Percentiles rank a stretch among this genome's conserved stretches.
Evolutionary conservation across 1,140 invertebrate species (phyloP).

Genomic region (Ceratina australensis): DNA sequence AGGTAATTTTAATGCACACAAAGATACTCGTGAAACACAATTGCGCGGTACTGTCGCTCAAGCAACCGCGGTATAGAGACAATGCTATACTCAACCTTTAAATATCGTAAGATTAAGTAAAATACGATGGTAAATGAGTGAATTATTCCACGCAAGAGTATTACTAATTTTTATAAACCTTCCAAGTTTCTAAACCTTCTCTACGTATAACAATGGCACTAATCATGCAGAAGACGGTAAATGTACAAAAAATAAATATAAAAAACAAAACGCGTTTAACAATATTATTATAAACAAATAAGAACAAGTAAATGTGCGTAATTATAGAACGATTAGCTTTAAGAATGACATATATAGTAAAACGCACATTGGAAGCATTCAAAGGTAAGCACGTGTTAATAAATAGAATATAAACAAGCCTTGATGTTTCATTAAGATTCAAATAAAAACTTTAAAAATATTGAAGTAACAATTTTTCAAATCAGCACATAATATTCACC

Average conservation of each 20-base stretch:
- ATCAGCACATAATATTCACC: neutral
- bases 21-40: neutral
- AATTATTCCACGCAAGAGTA: neutral
- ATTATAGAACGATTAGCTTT: constrained; percentile 8
- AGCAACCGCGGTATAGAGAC: neutral
- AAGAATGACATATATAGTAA: constrained; percentile 1
- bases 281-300: constrained; percentile 18
- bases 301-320: constrained; percentile 26
- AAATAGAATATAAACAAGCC: constrained; percentile 38
- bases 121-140: constrained; percentile 1
- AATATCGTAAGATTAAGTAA: constrained; percentile 21
- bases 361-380: constrained; percentile 11
- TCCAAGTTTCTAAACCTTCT: neutral
- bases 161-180: constrained; percentile 14
- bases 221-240: constrained; percentile 28
- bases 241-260: constrained; percentile 1
- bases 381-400: constrained; percentile 7
- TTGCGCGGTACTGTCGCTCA: neutral
- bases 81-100: neutral
- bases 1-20: neutral
- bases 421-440: neutral
- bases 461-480: neutral
- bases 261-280: constrained; percentile 20
- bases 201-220: constrained; percentile 38
- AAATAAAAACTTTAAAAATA: neutral